Evolutionary conservation across 2,113 vertebrate genomes (phyloP).

Genomic region (Amblyornis subalaris): DNA sequence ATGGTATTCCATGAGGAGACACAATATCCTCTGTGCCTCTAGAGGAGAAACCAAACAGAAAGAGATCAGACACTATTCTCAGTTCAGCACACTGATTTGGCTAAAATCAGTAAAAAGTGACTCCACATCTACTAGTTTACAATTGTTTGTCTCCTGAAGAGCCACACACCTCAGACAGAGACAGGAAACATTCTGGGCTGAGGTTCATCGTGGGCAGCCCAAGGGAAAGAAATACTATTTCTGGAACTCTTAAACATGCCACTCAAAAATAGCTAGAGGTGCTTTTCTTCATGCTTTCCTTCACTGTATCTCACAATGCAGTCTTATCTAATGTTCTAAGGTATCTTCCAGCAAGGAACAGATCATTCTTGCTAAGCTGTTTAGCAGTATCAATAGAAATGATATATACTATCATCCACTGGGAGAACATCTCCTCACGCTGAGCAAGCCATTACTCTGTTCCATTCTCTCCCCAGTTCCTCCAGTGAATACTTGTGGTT

Average conservation of each 20-base stretch:
- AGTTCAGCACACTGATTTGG: neutral
- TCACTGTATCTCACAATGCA: neutral
- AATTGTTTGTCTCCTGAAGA: neutral
- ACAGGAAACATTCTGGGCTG: neutral
- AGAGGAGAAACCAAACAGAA: neutral
- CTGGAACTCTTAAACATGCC: neutral
- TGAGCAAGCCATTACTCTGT: neutral
- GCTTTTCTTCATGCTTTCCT: neutral
- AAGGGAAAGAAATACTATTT: neutral
- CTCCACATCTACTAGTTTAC: neutral
- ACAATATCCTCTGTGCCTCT: conserved; percentile 94
- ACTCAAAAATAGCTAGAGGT: neutral
- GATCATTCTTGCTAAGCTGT: neutral
- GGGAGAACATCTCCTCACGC: neutral
- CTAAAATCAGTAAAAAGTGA: neutral
- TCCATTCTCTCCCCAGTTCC: neutral
- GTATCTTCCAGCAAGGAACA: neutral
- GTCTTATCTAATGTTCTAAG: neutral
- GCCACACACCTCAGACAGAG: neutral
- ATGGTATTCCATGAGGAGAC: conserved; percentile 93
- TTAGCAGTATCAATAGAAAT: neutral
- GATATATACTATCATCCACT: neutral
- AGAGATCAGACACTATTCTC: neutral
- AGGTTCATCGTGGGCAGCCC: neutral
- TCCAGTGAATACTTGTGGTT: neutral